Conservation (phyloP, 2,797 vertebrate species). For the Urosaurus nigricauda region DNA sequence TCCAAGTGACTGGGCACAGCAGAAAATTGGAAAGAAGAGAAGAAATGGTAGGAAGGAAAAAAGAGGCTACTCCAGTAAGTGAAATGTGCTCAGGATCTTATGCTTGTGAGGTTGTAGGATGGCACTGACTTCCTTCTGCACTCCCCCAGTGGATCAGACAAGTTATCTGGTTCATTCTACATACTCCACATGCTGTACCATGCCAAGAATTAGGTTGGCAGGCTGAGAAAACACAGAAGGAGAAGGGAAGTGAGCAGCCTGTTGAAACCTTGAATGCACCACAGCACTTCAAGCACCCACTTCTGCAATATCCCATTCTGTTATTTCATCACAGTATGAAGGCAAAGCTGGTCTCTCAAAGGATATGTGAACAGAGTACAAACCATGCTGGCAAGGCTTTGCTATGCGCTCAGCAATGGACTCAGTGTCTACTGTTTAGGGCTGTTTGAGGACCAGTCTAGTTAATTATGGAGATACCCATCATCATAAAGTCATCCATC, state of each 20-base stretch:
- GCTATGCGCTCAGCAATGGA: not conserved
- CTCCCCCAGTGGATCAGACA: not conserved
- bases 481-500: not conserved
- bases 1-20: slow-evolving; percentile 12
- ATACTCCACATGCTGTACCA: not conserved
- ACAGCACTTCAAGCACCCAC: not conserved
- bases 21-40: not conserved
- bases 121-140: not conserved
- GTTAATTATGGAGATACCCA: not conserved
- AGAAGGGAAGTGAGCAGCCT: not conserved
- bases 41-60: not conserved
- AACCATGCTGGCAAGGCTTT: not conserved
- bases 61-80: not conserved
- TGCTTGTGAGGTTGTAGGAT: not conserved
- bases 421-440: not conserved
- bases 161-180: not conserved
- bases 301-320: not conserved
- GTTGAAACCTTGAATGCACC: too few relatives aligned
- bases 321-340: not conserved
- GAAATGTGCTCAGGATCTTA: not conserved
- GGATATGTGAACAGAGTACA: not conserved
- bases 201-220: too few relatives aligned
- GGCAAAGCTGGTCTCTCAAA: not conserved
- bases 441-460: not conserved
- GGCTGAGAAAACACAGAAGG: not conserved